A percentile compares a stretch with the other conserved stretches of the same genome.
Evolutionary conservation across 2,888 invertebrate species (phyloP).

Genomic region (Steromphala cineraria): DNA sequence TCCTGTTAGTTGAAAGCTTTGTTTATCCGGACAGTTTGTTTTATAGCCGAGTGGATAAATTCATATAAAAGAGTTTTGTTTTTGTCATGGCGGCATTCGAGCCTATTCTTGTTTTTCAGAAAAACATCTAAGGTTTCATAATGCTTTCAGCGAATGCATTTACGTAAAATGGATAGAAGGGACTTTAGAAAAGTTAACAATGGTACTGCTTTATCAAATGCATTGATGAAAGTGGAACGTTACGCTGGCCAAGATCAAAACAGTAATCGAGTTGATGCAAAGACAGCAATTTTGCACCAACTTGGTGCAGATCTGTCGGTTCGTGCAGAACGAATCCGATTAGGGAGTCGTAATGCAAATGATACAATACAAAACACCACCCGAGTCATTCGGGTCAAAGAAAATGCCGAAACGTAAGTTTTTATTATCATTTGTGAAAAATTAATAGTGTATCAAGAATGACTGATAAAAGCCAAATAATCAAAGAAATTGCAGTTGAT

Average conservation of each 20-base stretch:
- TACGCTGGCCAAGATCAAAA: not conserved
- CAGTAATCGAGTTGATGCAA: slow-evolving; percentile 10
- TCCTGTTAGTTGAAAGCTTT: no score
- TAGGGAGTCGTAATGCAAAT: slow-evolving; percentile 35
- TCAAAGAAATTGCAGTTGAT: no score
- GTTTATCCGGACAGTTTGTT: no score
- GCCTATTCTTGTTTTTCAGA: not conserved
- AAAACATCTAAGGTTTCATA: not conserved
- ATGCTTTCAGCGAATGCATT: not conserved
- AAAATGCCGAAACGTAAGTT: not conserved
- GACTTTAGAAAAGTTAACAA: slow-evolving; percentile 6
- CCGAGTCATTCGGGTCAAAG: not conserved
- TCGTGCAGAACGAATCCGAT: slow-evolving; percentile 54
- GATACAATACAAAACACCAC: not conserved
- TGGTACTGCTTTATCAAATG: not conserved
- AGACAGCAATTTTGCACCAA: slow-evolving; percentile 38
- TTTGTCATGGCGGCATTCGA: not conserved
- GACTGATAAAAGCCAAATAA: no score
- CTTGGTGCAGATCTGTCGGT: slow-evolving; percentile 48
- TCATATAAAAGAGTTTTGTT: not conserved
- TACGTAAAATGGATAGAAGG: slow-evolving; percentile 1
- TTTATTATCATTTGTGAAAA: no score
- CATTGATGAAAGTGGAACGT: not conserved
- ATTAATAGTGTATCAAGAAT: no score
- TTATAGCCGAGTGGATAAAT: no score